Base-by-base conservation (phyloP, 2,113 vertebrate genomes). In the Anguilla rostrata region DNA sequence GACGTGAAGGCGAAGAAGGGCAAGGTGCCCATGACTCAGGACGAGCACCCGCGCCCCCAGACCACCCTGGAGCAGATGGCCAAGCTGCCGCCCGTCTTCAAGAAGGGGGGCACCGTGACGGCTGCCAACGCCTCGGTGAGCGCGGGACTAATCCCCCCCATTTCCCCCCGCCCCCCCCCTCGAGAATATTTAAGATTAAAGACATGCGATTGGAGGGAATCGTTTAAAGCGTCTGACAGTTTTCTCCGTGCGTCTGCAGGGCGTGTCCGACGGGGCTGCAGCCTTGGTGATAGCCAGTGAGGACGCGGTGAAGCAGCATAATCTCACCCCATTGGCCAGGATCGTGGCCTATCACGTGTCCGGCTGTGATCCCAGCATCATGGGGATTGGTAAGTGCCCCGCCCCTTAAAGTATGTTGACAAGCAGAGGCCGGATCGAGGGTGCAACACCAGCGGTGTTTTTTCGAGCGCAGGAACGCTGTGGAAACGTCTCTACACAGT, bases 321-420 rank as follows among this genome's bases (percentile, higher is more conserved):
- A 94, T 11, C 96, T 99, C 60, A 97, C 95, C 80, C 98, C 98
- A 2, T 93, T 99, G 91, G 98, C 98, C 79, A 97, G 98, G 90
- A 86, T 99, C 0, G 98, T 99, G 14, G 91, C 97, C 12, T 99
- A 99, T 91, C 97, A 98, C 53, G 94, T 88, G 2, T 91, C 95
- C 6, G 98, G 98, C 86, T 99, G 98, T 91, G 98, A 99, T 88
- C 98, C 98, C 43, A 95, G 96, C 91, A 98, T 99, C 87, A 99
- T 99, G 98, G 98, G 98, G 90, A 99, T 99, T 83, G 98, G 98
- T 99, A 91, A 96, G 96, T 92, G 39, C 57, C 26, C 34, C 26
- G 43, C 41, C 29, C 39, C 40, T 2, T 81, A 34, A 14, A 85
- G 40, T 53, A 53, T 53, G 7, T 41, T 34, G 34, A 1, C 0